Evolutionary conservation across 1,140 invertebrate genomes (phyloP), one percentile per base, ranked within the genome.

Genomic region (Drosophila subpulchrella): DNA sequence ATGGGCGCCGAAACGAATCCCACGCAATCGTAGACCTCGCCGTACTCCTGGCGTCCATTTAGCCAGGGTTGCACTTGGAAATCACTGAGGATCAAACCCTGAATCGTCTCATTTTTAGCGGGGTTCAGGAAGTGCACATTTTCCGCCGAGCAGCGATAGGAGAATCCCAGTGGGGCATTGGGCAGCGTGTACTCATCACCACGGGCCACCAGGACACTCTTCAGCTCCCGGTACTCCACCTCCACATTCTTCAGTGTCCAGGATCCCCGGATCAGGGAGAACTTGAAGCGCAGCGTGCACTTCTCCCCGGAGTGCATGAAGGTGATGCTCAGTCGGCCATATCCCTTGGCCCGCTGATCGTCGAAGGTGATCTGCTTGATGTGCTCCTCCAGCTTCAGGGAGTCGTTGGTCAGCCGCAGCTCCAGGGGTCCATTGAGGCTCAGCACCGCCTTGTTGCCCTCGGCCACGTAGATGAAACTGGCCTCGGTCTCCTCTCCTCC

Each of bases 1-100:
- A 99, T 99, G 1, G 97, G 96, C 44, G 96, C 95, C 1, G 97
- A 96, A 55, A 98, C 98, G 91, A 98, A 99, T 1, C 96, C 95
- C 41, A 98, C 94, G 91, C 98, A 99, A 83, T 99, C 97, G 88
- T 97, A 96, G 3, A 95, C 94, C 78, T 96, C 95, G 12, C 94
- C 93, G 81, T 97, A 97, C 48, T 90, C 84, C 36, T 90, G 81
- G 3, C 85, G 91, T 0, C 91, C 93, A 60, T 93, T 93, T 68
- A 94, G 92, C 82, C 93, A 94, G 4, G 93, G 93, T 70, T 94
- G 94, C 88, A 94, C 94, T 91, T 93, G 92, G 59, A 94, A 91
- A 66, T 94, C 93, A 1, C 77, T 84, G 4, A 94, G 78, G 0
- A 85, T 85, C 0, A 94, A 82, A 4, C 82, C 93, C 42, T 63